phyloP scores from a whole-genome alignment of 2,888 invertebrate species.

The Meghimatium bilineatum region DNA sequence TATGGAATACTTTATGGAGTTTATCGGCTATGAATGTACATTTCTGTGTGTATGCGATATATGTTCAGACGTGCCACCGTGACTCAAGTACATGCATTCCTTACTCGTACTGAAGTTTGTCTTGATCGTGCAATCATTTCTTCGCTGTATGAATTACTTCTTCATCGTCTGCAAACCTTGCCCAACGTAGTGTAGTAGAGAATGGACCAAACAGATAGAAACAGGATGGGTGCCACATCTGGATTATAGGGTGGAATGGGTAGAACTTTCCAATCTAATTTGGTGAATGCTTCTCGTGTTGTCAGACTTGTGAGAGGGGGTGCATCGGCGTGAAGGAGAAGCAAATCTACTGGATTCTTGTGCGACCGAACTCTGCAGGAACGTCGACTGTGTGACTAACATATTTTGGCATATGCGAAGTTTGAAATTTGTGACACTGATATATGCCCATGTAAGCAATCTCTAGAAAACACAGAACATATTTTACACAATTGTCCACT shows the following conservation, averaged over 20 bases:
- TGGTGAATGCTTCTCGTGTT: not conserved
- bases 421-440: too few species aligned
- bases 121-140: not conserved
- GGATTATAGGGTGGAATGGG: not conserved
- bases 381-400: too few species aligned
- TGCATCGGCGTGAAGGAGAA: not conserved
- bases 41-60: too few species aligned
- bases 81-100: too few species aligned
- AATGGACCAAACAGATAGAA: not conserved
- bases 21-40: too few species aligned
- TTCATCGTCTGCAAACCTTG: not conserved
- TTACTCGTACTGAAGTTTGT: too few species aligned
- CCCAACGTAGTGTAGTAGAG: not conserved
- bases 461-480: too few species aligned
- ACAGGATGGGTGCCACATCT: not conserved
- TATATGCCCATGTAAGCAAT: too few species aligned
- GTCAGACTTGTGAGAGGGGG: not conserved
- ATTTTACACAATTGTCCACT: too few species aligned
- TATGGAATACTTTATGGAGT: too few species aligned
- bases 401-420: too few species aligned
- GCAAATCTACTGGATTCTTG: not conserved
- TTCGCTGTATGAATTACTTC: not conserved
- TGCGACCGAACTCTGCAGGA: not conserved
- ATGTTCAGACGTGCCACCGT: too few species aligned
- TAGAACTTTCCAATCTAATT: not conserved